Evolutionary conservation across 2,797 vertebrate genomes (phyloP).

Genomic region (Coccyzus lansbergi): DNA sequence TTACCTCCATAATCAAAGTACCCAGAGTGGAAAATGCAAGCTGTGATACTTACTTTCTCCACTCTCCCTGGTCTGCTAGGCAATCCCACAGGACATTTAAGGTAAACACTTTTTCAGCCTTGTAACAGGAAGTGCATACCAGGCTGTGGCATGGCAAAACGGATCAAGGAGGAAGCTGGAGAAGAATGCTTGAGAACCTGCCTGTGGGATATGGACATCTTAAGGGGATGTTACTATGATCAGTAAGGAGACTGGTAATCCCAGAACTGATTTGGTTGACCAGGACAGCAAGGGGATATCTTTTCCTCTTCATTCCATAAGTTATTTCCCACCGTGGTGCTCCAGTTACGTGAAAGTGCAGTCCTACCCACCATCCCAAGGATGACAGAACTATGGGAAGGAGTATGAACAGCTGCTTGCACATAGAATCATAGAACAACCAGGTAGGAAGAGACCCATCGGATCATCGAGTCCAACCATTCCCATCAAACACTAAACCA

Average conservation of each 20-base stretch:
- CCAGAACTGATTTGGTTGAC: not conserved
- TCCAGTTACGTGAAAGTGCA: not conserved
- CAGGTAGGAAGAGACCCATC: no score
- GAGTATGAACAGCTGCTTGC: no score
- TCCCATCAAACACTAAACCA: no score
- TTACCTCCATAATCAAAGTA: not conserved
- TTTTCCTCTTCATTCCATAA: not conserved
- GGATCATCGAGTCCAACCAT: no score
- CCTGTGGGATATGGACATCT: not conserved
- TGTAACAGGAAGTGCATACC: not conserved
- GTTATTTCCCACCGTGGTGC: not conserved
- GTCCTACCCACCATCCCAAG: not conserved
- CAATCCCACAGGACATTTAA: not conserved
- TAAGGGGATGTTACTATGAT: not conserved
- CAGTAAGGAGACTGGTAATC: not conserved
- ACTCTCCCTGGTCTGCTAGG: not conserved
- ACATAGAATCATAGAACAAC: no score
- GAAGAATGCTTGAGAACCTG: not conserved
- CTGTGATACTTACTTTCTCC: not conserved
- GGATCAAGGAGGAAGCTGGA: not conserved
- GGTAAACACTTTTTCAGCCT: not conserved
- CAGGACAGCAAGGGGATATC: not conserved
- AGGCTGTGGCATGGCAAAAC: not conserved
- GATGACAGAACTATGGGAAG: not conserved
- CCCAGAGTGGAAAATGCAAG: not conserved